Conservation (phyloP, 2,797 vertebrate species). For the Eutrigla gurnardus region DNA sequence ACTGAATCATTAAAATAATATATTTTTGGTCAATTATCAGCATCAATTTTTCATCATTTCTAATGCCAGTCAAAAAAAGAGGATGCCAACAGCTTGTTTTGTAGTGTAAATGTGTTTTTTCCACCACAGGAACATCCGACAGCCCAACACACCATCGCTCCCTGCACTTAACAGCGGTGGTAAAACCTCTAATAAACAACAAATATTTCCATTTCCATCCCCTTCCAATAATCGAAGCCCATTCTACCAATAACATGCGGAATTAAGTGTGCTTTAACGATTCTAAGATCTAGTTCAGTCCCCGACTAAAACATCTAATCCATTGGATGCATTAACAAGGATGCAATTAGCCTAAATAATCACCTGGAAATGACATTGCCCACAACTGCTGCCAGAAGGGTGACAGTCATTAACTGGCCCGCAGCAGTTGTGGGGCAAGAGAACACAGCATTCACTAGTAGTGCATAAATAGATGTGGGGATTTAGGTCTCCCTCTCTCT, state of each 20-base stretch:
- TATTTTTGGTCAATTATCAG: neutral
- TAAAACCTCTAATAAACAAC: neutral
- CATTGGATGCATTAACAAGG: slow-evolving; percentile 60
- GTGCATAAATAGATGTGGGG: slow-evolving; percentile 78
- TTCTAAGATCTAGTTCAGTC: slow-evolving; percentile 36
- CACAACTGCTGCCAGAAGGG: slow-evolving; percentile 44
- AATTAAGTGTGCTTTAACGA: slow-evolving; percentile 22
- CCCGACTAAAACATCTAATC: slow-evolving; percentile 52
- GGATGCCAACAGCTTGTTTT: neutral
- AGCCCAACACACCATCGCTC: neutral
- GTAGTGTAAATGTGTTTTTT: slow-evolving; percentile 6
- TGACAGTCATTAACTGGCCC: slow-evolving; percentile 52
- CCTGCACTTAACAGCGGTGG: neutral
- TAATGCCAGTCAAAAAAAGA: neutral
- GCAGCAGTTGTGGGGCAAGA: slow-evolving; percentile 66
- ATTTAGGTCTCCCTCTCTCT: slow-evolving; percentile 77
- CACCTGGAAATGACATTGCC: slow-evolving; percentile 67
- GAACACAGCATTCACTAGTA: slow-evolving; percentile 64
- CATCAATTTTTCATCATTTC: neutral
- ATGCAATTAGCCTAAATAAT: slow-evolving; percentile 77
- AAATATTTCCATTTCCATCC: slow-evolving; percentile 5
- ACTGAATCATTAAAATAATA: neutral
- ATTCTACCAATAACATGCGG: slow-evolving; percentile 15
- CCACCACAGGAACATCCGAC: neutral
- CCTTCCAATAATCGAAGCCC: slow-evolving; percentile 10